Evolutionary conservation across 1,140 invertebrate species (phyloP), one percentile per base, ranked within the genome.

Genomic region (Heliconius eleuchia): DNA sequence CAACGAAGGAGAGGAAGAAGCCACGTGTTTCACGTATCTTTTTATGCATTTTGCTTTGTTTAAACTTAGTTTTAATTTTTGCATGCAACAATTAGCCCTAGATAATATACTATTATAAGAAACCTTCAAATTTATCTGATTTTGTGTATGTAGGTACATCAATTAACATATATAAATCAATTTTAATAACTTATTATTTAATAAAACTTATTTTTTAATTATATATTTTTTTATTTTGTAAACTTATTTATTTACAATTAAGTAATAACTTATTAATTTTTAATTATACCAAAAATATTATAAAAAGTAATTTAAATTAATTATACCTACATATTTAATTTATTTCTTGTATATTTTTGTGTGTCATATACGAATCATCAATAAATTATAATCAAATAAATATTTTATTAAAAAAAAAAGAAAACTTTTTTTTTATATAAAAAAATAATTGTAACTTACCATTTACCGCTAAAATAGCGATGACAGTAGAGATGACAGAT

Each of bases 391-490:
- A 52, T 19, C 18, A 19, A 18, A 30, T 13, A 66, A 66, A 6
- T 18, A 66, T 13, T 27, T 6, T 66, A 66, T 13, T 27, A 1
- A 27, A 30, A 11, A 11, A 27, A 16, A 27, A 18, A 30, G 0
- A 30, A 16, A 4, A 30, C 11, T 19, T 66, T 66, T 70, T 77
- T 75, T 82, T 84, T 81, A 57, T 83, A 79, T 77, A 80, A 30
- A 66, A 78, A 80, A 77, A 60, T 60, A 60, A 13, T 71, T 34
- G 70, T 37, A 81, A 89, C 91, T 91, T 75, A 92, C 91, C 88
- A 71, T 89, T 89, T 77, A 88, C 84, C 82, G 87, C 88, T 87
- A 92, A 89, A 85, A 91, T 77, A 60, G 86, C 86, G 66, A 91
- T 70, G 57, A 85, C 71, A 80, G 84, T 79, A 77, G 81, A 82